These are phyloP conservation scores for Apeltes quadracus DNA, from an alignment of 2,113 vertebrate species.

Conservation along the genomic window DNA sequence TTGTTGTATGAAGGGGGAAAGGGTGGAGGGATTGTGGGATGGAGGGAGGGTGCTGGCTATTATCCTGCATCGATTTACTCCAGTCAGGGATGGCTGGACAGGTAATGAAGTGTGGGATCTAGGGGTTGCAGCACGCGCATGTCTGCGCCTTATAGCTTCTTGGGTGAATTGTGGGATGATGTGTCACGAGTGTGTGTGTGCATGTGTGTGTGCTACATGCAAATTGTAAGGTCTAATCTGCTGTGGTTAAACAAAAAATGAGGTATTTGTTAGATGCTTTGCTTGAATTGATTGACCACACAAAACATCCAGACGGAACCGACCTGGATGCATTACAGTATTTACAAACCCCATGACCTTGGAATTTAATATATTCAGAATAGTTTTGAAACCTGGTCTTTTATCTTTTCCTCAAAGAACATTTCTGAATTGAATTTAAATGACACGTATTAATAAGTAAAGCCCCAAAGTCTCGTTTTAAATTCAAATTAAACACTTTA, in stretches of 20 bases:
- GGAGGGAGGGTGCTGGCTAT: slow-evolving; percentile 64
- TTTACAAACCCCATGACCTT: not conserved
- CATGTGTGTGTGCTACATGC: slow-evolving; percentile 37
- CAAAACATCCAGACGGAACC: slow-evolving; percentile 10
- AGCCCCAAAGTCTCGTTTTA: slow-evolving; percentile 16
- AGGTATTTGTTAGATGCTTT: slow-evolving; percentile 21
- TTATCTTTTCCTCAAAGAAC: slow-evolving; percentile 3
- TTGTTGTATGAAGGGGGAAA: slow-evolving; percentile 13
- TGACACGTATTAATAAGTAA: slow-evolving; percentile 10
- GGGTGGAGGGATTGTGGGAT: slow-evolving; percentile 24
- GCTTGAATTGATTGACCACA: slow-evolving; percentile 23
- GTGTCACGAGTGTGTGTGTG: slow-evolving; percentile 45
- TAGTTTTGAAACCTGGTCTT: not conserved
- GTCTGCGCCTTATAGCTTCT: slow-evolving; percentile 65
- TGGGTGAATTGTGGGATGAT: slow-evolving; percentile 55
- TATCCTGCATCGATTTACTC: slow-evolving; percentile 78
- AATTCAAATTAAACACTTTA: slow-evolving; percentile 22
- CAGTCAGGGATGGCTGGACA: slow-evolving; percentile 72
- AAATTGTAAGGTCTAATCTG: slow-evolving; percentile 42
- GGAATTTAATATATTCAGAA: not conserved
- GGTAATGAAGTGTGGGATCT: slow-evolving; percentile 79
- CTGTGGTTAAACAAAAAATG: slow-evolving; percentile 38
- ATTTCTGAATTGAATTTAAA: slow-evolving; percentile 13
- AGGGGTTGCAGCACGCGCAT: slow-evolving; percentile 60
- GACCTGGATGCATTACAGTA: not conserved